Percentiles rank a stretch among this genome's conserved stretches.
Evolutionary conservation across 2,888 invertebrate species (phyloP).

Genomic region (Pandemis heparana): DNA sequence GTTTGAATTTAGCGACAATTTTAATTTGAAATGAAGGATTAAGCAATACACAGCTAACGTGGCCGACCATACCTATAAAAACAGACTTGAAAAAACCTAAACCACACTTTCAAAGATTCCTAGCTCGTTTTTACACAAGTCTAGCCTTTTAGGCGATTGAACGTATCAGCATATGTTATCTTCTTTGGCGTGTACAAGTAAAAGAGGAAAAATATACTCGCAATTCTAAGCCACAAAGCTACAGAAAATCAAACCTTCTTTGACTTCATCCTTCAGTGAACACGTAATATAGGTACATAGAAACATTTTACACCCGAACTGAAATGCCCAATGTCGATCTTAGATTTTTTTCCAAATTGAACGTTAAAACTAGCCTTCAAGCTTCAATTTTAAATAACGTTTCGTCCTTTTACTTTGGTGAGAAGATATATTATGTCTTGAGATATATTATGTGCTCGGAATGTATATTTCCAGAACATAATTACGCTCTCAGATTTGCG

Average conservation of each 20-base stretch:
- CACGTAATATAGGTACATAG: conserved; percentile 48
- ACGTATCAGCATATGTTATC: background rate
- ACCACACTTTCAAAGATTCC: background rate
- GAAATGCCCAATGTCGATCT: background rate
- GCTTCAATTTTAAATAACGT: background rate
- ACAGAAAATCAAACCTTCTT: conserved; percentile 42
- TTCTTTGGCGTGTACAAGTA: conserved; percentile 11
- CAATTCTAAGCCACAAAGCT: conserved; percentile 33
- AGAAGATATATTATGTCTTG: conserved; percentile 49
- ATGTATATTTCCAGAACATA: conserved; percentile 73
- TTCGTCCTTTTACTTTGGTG: background rate
- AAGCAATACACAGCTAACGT: no score
- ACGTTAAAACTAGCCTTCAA: background rate
- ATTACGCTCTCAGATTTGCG: conserved; percentile 67
- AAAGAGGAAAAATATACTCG: conserved; percentile 17
- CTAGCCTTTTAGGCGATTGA: background rate
- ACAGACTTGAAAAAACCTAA: no score
- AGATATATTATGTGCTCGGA: conserved; percentile 65
- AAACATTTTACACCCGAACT: conserved; percentile 9
- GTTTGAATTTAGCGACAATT: no score
- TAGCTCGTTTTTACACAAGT: background rate
- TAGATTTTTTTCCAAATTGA: background rate
- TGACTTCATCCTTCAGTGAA: conserved; percentile 44
- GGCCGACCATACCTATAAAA: no score
- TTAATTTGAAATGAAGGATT: no score